These are phyloP conservation scores for Proteles cristata DNA, from an alignment of 2,113 vertebrate species.

Conservation along the genomic window DNA sequence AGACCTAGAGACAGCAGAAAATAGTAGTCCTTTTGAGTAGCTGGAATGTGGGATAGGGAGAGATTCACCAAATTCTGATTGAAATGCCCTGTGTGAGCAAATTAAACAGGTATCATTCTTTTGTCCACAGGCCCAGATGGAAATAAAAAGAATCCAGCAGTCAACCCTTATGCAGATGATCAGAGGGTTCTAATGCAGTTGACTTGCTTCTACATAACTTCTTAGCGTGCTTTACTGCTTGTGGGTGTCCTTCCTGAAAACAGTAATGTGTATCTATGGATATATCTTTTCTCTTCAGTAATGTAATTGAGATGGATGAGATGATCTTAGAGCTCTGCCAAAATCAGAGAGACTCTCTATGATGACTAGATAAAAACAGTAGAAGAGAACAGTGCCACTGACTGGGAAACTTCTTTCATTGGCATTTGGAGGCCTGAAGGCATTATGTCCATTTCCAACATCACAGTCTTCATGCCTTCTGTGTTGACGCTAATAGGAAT, in stretches of 20 bases:
- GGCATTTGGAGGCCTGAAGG: background rate
- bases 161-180: no score
- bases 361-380: background rate
- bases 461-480: constrained; percentile 13
- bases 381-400: no score
- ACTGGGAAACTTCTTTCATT: background rate
- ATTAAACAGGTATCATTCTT: background rate
- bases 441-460: background rate
- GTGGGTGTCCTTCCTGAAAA: background rate
- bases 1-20: no score
- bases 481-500: constrained; percentile 27
- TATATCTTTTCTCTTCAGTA: background rate
- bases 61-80: background rate
- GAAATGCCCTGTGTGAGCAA: background rate
- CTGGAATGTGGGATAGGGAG: no score
- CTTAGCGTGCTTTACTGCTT: background rate
- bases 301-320: fast-evolving
- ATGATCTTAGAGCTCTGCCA: background rate
- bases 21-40: no score
- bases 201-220: background rate
- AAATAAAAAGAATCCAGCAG: background rate
- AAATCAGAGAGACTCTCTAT: background rate
- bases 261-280: background rate
- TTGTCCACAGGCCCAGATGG: background rate
- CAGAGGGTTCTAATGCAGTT: background rate